These are phyloP conservation scores for Rissa tridactyla DNA, from an alignment of 2,113 vertebrate genomes.

Conservation along the genomic window DNA sequence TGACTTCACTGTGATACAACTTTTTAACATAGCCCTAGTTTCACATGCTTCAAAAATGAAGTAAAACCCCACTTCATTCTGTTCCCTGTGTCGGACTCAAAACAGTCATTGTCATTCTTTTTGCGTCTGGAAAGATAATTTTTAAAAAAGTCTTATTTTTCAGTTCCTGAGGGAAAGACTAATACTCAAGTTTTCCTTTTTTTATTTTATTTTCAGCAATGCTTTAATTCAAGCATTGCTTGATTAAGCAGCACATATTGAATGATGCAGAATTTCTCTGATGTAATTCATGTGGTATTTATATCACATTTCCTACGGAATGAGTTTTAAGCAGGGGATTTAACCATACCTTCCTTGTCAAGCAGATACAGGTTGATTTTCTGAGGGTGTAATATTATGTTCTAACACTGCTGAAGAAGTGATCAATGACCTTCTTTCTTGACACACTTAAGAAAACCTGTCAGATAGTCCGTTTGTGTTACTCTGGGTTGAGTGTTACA, in stretches of 20 bases:
- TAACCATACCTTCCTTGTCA: not conserved
- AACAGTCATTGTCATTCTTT: slow-evolving; percentile 17
- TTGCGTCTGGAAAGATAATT: slow-evolving; percentile 21
- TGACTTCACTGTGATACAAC: not conserved
- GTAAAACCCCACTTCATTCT: not conserved
- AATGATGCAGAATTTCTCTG: slow-evolving; percentile 14
- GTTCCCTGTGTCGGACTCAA: not conserved
- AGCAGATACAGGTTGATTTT: not conserved
- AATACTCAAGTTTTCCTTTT: slow-evolving; percentile 20
- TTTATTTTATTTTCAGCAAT: slow-evolving; percentile 36
- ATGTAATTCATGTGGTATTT: not conserved
- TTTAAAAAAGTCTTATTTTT: slow-evolving; percentile 31
- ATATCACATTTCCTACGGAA: not conserved
- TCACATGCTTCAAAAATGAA: not conserved
- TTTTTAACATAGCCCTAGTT: not conserved
- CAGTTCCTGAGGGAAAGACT: slow-evolving; percentile 11
- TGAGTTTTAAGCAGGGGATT: not conserved
- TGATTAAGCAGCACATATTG: slow-evolving; percentile 18
- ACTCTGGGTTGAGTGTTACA: not conserved
- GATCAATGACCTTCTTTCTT: not conserved
- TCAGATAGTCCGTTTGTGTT: not conserved
- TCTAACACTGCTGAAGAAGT: not conserved
- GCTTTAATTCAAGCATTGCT: slow-evolving; percentile 45
- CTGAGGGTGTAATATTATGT: not conserved
- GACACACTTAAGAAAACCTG: not conserved